Conservation (phyloP, 2,888 invertebrate species). For the Philopedon plagiatum region DNA sequence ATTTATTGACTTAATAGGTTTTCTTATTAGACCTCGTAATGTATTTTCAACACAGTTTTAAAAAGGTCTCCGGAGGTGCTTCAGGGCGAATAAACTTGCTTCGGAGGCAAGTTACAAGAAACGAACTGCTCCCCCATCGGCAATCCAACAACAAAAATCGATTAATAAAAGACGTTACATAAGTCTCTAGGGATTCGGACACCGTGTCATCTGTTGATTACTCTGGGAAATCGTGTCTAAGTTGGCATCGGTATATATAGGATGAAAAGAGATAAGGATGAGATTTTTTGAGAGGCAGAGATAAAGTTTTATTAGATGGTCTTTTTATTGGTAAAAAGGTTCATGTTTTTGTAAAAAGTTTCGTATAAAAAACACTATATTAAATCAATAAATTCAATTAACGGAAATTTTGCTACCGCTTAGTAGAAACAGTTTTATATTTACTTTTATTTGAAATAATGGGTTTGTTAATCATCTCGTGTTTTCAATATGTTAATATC, state of each 20-base stretch:
- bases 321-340: neutral
- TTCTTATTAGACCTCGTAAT: conserved; percentile 5
- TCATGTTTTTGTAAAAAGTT: neutral
- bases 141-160: conserved; percentile 49
- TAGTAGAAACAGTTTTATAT: too few species aligned
- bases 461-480: too few species aligned
- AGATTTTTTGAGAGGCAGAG: conserved; percentile 3
- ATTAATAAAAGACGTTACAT: conserved; percentile 48
- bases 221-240: conserved; percentile 25
- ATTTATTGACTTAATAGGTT: neutral
- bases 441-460: too few species aligned
- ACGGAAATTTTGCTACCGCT: too few species aligned
- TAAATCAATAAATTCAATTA: too few species aligned
- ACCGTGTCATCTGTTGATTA: conserved; percentile 49
- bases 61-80: conserved; percentile 32
- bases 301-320: conserved; percentile 17
- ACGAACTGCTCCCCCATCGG: conserved; percentile 43
- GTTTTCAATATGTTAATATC: too few species aligned
- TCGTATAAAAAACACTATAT: too few species aligned
- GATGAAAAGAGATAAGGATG: conserved; percentile 9
- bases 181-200: conserved; percentile 32
- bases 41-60: conserved; percentile 32
- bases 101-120: conserved; percentile 43
- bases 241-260: conserved; percentile 3
- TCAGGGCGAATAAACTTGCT: conserved; percentile 39